Evolutionary conservation across 2,797 vertebrate species (phyloP), one percentile per base, ranked within the genome.

Genomic region (Chaetophractus vellerosus): DNA sequence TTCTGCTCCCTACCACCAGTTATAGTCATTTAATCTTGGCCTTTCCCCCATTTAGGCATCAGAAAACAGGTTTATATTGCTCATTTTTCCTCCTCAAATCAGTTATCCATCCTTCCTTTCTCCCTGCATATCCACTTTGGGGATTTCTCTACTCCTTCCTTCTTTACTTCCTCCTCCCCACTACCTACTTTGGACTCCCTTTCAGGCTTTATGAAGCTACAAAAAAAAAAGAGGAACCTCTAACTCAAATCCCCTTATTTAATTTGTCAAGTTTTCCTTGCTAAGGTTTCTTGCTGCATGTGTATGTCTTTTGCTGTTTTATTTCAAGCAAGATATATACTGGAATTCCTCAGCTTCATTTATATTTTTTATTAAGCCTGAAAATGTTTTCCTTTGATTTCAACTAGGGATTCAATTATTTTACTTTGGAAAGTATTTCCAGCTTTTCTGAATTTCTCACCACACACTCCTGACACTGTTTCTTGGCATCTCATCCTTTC

Each of bases 311-410:
- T 21, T 50, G 63, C 15, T 80, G n/a, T 72, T 80, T 92, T 48
- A 85, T 95, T 96, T 94, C 82, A 86, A 87, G 91, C 5, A 88
- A 63, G 45, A 45, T 48, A 89, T 94, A 84, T 45, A 89, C 61
- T 76, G 57, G 33, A 80, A 93, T 94, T 94, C n/a, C 16, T 95
- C n/a, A n/a, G n/a, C 71, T 91, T 83, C 80, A 36, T 38, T 80
- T 93, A 15, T 45, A 41, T 48, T 63, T 52, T 75, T 38, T 38
- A 38, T 36, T 55, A 57, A 79, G 26, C 15, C 38, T 93, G 15
- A 4, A 75, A 90, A 90, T 78, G 14, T 74, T 90, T 95, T 89
- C 24, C 11, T 91, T 95, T 72, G 23, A 16, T 38, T 87, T 57
- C 28, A 88, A 66, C 26, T 69, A 71, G 14, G 24, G 14, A 76